Evolutionary conservation across 2,797 vertebrate species (phyloP).

Genomic region (Microtus californicus): DNA sequence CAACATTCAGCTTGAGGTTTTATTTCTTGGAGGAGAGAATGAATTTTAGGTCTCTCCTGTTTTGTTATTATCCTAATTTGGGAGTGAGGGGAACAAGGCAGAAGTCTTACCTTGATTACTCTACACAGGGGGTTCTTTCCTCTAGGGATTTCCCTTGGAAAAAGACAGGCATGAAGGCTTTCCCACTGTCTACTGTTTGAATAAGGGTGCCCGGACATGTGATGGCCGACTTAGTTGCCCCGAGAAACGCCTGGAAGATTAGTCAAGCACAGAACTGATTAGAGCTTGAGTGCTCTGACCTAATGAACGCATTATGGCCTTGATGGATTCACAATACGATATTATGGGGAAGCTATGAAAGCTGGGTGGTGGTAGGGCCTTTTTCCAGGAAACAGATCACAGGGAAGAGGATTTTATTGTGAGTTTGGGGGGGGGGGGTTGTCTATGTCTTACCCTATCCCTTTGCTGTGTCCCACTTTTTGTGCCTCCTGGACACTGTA

Average conservation of each 20-base stretch:
- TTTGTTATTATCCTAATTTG: constrained; percentile 4
- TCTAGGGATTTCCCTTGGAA: background rate
- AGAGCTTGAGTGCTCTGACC: background rate
- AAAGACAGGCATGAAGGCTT: background rate
- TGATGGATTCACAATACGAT: background rate
- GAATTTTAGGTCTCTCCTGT: constrained; percentile 40
- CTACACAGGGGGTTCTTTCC: background rate
- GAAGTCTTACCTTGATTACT: background rate
- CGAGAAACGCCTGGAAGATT: background rate
- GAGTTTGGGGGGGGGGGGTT: background rate
- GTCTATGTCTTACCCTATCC: background rate
- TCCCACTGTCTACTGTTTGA: background rate
- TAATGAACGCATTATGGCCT: background rate
- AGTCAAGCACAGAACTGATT: background rate
- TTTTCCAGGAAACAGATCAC: background rate
- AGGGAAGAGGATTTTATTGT: background rate
- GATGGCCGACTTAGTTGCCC: background rate
- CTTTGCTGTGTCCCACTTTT: too few species aligned
- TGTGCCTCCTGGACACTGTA: background rate
- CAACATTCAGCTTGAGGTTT: background rate
- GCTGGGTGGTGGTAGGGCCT: background rate
- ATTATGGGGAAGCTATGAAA: background rate
- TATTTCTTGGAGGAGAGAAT: constrained; percentile 27
- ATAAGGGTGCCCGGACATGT: background rate
- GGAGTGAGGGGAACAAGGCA: background rate